Base-by-base conservation (phyloP, 2,113 vertebrate species). In the Riparia riparia region DNA sequence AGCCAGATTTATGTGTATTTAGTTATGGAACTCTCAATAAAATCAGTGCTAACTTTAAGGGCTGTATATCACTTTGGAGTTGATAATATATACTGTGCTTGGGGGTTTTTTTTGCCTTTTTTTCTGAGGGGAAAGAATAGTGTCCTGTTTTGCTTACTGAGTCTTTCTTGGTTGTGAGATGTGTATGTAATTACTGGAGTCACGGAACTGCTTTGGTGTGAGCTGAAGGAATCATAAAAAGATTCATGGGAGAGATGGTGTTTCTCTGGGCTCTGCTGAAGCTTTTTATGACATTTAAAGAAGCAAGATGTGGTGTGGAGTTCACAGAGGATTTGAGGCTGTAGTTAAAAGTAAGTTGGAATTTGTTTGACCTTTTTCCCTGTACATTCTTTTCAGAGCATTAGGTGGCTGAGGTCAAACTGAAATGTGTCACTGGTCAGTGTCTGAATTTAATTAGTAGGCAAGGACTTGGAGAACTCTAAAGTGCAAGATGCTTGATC, bases 361-460 rank as follows among this genome's bases (percentile, higher is more conserved):
- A 97, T 96, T 96, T 93, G 86, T 94, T 95, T 97, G 93, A 96
- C 96, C 90, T 95, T 93, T 95, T 93, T 95, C 74, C 79, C 95
- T 87, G 65, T 74, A 54, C 96, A 95, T 96, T 96, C 95, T 91
- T 97, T 89, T 51, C 89, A 90, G 90, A 96, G 92, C 61, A 57
- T 93, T 92, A 89, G 88, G 96, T 96, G 94, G 82, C 88, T 93
- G 82, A 96, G 96, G 95, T 97, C 96, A 96, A 93, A 81, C 92
- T 91, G 72, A 95, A 96, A 97, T 86, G 93, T 96, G 93, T 92
- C 92, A 84, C 89, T 96, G 92, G 91, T 96, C 96, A 97, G 91
- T 95, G 94, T 94, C 94, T 97, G 95, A 97, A 94, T 90, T 97
- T 97, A 95, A 96, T 97, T 95, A 96, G 91, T 78, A 73, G 77